Percentiles rank a stretch among this genome's conserved stretches.
Conservation (phyloP, 2,797 vertebrate genomes). For the Cyprinodon diabolis region DNA sequence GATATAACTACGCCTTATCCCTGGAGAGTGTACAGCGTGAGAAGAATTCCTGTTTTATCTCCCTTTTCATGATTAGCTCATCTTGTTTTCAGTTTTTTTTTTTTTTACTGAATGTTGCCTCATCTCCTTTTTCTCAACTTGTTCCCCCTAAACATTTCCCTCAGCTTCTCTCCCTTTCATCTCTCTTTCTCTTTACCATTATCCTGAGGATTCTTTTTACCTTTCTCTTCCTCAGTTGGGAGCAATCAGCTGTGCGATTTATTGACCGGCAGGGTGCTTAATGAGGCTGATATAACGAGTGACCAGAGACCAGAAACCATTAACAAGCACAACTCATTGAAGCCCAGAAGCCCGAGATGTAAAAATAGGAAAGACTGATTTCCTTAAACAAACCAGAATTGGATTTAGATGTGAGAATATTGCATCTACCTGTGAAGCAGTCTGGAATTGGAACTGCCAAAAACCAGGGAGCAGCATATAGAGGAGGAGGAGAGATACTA, state of each 20-base stretch:
- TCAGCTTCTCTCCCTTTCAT: slow-evolving; percentile 17
- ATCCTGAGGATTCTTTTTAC: slow-evolving; percentile 24
- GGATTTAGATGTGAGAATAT: slow-evolving; percentile 30
- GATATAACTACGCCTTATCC: slow-evolving; percentile 54
- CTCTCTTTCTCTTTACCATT: slow-evolving; percentile 5
- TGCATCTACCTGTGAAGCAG: slow-evolving; percentile 31
- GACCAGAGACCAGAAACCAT: slow-evolving; percentile 62
- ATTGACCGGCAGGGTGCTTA: slow-evolving; percentile 62
- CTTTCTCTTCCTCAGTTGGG: slow-evolving; percentile 24
- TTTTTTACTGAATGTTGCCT: slow-evolving; percentile 47
- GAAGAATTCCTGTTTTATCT: slow-evolving; percentile 64
- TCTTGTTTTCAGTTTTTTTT: slow-evolving; percentile 54
- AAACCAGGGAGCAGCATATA: slow-evolving; percentile 15
- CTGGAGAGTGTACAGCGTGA: slow-evolving; percentile 53
- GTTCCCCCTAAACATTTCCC: slow-evolving; percentile 33
- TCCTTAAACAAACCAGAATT: slow-evolving; percentile 33
- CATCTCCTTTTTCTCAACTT: slow-evolving; percentile 12
- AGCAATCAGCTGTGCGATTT: slow-evolving; percentile 45
- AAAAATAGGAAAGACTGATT: slow-evolving; percentile 10
- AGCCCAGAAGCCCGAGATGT: slow-evolving; percentile 28
- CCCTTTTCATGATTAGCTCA: slow-evolving; percentile 50
- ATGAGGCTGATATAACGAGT: slow-evolving; percentile 68
- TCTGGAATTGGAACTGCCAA: slow-evolving; percentile 17
- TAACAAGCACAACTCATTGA: slow-evolving; percentile 61
- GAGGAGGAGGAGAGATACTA: slow-evolving; percentile 51